Conservation (phyloP, 2,113 vertebrate species). For the Melospiza melodia region DNA sequence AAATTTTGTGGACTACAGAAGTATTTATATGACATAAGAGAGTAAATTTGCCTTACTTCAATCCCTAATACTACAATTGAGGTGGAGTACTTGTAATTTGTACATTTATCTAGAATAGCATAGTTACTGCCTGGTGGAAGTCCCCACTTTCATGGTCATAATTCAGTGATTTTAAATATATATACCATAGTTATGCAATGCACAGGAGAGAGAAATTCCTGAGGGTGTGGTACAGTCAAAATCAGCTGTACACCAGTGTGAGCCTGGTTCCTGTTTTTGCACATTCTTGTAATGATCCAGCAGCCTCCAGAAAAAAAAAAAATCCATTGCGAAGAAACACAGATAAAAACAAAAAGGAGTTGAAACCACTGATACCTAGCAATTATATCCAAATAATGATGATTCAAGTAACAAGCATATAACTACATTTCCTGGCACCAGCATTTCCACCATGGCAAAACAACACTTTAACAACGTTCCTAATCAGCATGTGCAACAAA, state of each 20-base stretch:
- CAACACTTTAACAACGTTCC: constrained; percentile 47
- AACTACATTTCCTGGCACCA: constrained; percentile 59
- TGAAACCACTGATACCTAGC: background rate
- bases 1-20: background rate
- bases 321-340: background rate
- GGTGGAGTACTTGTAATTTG: background rate
- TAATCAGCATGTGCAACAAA: constrained; percentile 66
- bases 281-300: background rate
- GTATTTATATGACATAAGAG: background rate
- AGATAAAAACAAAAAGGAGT: background rate
- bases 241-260: background rate
- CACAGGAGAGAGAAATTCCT: background rate
- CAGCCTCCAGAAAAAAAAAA: background rate
- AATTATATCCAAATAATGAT: constrained; percentile 55
- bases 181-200: background rate
- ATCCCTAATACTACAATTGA: background rate
- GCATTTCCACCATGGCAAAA: constrained; percentile 52
- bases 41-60: background rate
- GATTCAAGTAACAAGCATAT: constrained; percentile 45
- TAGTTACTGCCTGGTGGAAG: background rate
- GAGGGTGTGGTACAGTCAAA: background rate
- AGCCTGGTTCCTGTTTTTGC: background rate
- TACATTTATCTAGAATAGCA: background rate
- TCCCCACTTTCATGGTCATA: background rate
- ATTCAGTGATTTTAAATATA: background rate